Evolutionary conservation across 2,888 invertebrate species (phyloP), one percentile per base, ranked within the genome.

Genomic region (Melinaea menophilus): DNA sequence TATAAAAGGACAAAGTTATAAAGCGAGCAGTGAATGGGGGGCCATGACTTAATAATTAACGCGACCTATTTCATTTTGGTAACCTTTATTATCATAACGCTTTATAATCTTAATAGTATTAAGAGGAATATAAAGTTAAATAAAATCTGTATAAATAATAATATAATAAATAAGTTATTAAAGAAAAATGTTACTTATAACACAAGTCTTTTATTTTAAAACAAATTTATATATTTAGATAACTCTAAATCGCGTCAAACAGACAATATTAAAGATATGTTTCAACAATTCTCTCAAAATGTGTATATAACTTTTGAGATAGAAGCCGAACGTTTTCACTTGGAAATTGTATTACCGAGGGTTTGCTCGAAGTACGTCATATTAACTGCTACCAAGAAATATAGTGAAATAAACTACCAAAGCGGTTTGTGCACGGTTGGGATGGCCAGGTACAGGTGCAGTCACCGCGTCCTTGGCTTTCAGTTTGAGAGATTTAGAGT

Each of bases 1-100:
- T 79, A 72, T 70, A 74, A 74, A 76, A 71, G 68, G 70, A 69
- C 69, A 73, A 35, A 35, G 35, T 35, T 35, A 35, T 35, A 35
- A 35, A n/a, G n/a, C n/a, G n/a, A 68, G 62, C 69, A 64, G 69
- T 60, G 67, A 72, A 69, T 71, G 63, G 71, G 70, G 56, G 61
- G 62, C 64, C 64, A 59, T 61, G 60, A 66, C 65, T 68, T 65
- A 62, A 67, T 68, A 62, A 68, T 67, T 67, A 67, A 71, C 65
- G 62, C 64, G 63, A 65, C 69, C 67, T 60, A 61, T 59, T 70
- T 67, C 56, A 65, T 62, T 62, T 61, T 64, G 59, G 59, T 51
- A 7, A 41, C 9, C 41, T 1, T 41, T 41, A 41, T 41, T 4
- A 41, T 63, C 22, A 60, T 59, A 55, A 63, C 48, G 45, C 62